A percentile compares a stretch with the other conserved stretches of the same genome.
These are phyloP conservation scores for Lepilemur septentrionalis DNA, from an alignment of 2,797 vertebrate genomes.

Conservation along the genomic window DNA sequence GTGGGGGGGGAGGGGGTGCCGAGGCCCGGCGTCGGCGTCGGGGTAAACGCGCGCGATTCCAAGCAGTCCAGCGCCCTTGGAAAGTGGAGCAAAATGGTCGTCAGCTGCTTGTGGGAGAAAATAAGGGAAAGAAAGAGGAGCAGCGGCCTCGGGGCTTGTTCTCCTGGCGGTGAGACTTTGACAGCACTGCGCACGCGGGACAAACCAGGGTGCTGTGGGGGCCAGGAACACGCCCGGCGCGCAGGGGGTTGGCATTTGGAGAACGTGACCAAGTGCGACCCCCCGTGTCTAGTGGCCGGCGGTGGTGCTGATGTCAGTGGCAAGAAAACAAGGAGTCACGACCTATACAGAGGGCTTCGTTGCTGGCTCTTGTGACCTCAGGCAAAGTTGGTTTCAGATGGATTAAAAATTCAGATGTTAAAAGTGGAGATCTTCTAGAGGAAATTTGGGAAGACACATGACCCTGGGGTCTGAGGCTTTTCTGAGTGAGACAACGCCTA, in stretches of 20 bases:
- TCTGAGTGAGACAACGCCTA: not conserved
- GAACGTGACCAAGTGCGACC: not conserved
- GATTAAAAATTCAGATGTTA: not conserved
- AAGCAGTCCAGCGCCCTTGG: not conserved
- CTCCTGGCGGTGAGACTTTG: not conserved
- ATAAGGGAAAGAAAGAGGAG: not conserved
- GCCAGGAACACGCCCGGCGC: not conserved
- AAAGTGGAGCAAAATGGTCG: not conserved
- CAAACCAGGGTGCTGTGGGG: not conserved
- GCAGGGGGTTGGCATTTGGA: not conserved
- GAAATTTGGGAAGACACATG: not conserved
- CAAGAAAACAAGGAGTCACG: not conserved
- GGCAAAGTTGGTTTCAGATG: no score
- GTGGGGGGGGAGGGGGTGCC: accelerated
- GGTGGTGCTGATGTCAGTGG: not conserved
- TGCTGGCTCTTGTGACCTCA: no score
- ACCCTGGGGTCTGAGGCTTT: not conserved
- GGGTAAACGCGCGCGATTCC: not conserved
- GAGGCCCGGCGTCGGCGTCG: not conserved
- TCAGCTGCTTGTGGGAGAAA: not conserved
- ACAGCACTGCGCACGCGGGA: not conserved
- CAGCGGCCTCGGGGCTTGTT: not conserved
- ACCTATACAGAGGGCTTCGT: not conserved
- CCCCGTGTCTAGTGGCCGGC: accelerated
- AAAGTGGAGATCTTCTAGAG: not conserved